A percentile compares a stretch with the other conserved stretches of the same genome.
These are phyloP conservation scores for Perdita meconis DNA, from an alignment of 2,888 invertebrate species.

Conservation along the genomic window DNA sequence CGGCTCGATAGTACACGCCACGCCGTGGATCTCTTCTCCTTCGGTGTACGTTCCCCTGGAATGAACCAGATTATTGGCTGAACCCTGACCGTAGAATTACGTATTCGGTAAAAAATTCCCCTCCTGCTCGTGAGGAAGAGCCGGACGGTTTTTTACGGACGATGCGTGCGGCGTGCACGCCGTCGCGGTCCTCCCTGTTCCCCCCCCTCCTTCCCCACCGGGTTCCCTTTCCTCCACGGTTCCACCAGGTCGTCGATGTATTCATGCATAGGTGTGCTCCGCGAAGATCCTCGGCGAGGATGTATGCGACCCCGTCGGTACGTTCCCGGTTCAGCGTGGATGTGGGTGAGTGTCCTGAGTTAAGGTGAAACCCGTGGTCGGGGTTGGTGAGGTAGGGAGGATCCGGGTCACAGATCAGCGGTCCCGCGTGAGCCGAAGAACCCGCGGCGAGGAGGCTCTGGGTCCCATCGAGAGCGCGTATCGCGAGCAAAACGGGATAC, in stretches of 20 bases:
- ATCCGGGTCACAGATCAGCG: conserved; percentile 84
- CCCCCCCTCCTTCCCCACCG: conserved; percentile 1
- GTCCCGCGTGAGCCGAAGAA: conserved; percentile 80
- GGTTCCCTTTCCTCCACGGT: not conserved
- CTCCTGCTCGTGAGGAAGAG: conserved; percentile 64
- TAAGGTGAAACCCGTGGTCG: conserved; percentile 75
- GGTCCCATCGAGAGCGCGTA: conserved; percentile 83
- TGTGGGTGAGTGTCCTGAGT: conserved; percentile 71
- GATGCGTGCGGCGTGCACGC: conserved; percentile 74
- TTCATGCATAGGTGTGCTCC: conserved; percentile 47
- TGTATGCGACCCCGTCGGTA: conserved; percentile 38
- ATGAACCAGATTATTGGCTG: conserved; percentile 82
- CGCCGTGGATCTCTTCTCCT: conserved; percentile 52
- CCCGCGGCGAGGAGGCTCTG: conserved; percentile 69
- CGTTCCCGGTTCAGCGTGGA: conserved; percentile 49
- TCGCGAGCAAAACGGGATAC: conserved; percentile 80
- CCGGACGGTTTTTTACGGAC: conserved; percentile 64
- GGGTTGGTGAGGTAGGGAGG: conserved; percentile 82
- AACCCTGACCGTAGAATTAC: conserved; percentile 81
- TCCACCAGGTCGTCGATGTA: conserved; percentile 38
- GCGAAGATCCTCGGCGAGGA: conserved; percentile 47
- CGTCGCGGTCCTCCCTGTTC: conserved; percentile 30
- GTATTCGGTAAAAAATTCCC: conserved; percentile 79
- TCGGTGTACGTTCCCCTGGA: conserved; percentile 64
- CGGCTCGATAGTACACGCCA: conserved; percentile 63